Percentiles rank a stretch among this genome's conserved stretches.
Conservation (phyloP, 2,113 vertebrate genomes). For the Otolemur garnettii region DNA sequence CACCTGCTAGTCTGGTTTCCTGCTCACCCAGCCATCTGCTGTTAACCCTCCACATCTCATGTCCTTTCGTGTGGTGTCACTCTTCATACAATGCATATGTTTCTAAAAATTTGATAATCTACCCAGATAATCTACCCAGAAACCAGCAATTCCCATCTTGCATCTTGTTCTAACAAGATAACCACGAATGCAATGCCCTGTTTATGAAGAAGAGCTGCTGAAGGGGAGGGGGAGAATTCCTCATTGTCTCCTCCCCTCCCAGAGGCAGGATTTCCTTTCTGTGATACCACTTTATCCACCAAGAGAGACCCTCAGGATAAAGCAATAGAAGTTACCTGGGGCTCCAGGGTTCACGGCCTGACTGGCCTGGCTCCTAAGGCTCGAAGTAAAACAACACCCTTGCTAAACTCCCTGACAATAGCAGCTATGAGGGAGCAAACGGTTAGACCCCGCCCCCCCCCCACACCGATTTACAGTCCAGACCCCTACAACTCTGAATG, state of each 20-base stretch:
- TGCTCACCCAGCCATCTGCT: constrained; percentile 33
- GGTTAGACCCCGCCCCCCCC: no score
- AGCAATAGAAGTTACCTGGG: no score
- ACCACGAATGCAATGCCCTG: background rate
- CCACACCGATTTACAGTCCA: no score
- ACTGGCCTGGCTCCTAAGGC: no score
- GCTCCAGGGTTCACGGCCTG: no score
- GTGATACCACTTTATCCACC: no score
- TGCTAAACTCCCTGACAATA: no score
- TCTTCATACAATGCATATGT: background rate
- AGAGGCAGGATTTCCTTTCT: background rate
- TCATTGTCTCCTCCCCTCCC: background rate
- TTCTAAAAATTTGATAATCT: background rate
- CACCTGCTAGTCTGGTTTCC: constrained; percentile 18
- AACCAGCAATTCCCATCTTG: background rate
- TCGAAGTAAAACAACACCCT: no score
- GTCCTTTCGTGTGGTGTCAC: background rate
- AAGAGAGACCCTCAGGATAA: no score
- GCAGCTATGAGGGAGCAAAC: no score
- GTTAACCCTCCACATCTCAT: background rate
- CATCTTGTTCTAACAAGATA: background rate
- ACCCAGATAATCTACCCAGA: background rate
- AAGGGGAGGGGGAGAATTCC: background rate
- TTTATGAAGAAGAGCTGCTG: background rate
- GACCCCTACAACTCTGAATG: no score